These are phyloP conservation scores for Diplodus sargus DNA, from an alignment of 2,797 vertebrate genomes.

Conservation along the genomic window DNA sequence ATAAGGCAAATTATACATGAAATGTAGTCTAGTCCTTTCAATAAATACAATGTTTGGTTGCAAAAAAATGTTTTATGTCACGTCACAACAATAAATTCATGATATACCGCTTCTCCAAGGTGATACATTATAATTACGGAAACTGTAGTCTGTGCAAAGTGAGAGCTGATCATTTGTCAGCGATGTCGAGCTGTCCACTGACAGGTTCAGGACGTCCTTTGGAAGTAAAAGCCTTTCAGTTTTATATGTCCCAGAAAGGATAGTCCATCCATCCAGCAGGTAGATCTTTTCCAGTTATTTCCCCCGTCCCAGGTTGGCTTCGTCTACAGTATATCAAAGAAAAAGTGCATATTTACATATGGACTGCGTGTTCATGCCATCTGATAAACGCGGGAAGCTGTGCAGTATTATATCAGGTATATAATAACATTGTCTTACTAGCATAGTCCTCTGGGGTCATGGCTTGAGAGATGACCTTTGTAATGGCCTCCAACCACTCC, in stretches of 20 bases:
- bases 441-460: conserved; percentile 82
- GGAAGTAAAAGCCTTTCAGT: not conserved
- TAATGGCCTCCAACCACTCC: conserved; percentile 90
- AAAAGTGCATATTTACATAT: not conserved
- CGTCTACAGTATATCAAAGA: conserved; percentile 58
- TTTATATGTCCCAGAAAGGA: not conserved
- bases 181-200: not conserved
- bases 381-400: not conserved
- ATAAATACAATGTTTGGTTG: conserved; percentile 53
- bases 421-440: conserved; percentile 66
- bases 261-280: not conserved
- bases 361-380: not conserved
- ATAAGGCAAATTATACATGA: not conserved
- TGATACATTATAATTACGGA: conserved; percentile 2
- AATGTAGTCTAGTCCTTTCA: not conserved
- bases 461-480: conserved; percentile 83
- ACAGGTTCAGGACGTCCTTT: not conserved
- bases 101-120: conserved; percentile 4
- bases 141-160: not conserved
- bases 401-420: not conserved
- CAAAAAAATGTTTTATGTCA: not conserved
- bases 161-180: not conserved
- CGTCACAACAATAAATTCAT: not conserved
- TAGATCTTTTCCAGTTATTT: conserved; percentile 55
- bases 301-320: conserved; percentile 75